Evolutionary conservation across 2,113 vertebrate species (phyloP).

Genomic region (Trichomycterus rosablanca): DNA sequence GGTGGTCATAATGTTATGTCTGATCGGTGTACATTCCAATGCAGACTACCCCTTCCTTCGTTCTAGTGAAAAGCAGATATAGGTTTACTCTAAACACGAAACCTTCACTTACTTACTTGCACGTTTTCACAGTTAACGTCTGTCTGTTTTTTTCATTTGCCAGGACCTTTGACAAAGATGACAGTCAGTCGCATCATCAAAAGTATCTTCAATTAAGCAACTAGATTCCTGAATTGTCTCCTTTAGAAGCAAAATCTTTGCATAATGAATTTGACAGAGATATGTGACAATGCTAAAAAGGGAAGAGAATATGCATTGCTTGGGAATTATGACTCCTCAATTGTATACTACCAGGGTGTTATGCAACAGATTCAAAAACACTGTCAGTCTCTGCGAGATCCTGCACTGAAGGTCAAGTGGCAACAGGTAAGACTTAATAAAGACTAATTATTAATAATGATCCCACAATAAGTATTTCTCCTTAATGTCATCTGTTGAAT

Average conservation of each 20-base stretch:
- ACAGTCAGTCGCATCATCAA: background rate
- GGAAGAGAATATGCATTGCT: slow-evolving; percentile 93
- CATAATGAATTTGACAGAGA: slow-evolving; percentile 88
- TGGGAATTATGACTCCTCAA: slow-evolving; percentile 94
- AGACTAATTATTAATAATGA: too few species aligned
- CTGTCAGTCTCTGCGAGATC: slow-evolving; percentile 83
- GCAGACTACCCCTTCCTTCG: too few species aligned
- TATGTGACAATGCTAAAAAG: slow-evolving; percentile 95
- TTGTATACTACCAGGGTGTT: slow-evolving; percentile 96
- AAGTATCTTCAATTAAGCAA: background rate
- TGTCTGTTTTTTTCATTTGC: background rate
- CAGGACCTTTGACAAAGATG: slow-evolving; percentile 1
- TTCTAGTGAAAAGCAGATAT: too few species aligned
- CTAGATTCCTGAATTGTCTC: background rate
- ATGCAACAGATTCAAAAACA: slow-evolving; percentile 94
- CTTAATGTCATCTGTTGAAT: too few species aligned
- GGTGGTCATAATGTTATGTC: too few species aligned
- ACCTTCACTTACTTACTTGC: too few species aligned
- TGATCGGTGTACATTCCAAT: too few species aligned
- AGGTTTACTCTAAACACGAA: too few species aligned
- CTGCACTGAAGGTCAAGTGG: slow-evolving; percentile 85
- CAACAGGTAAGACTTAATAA: slow-evolving; percentile 74
- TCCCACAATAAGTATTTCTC: too few species aligned
- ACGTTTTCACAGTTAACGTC: background rate
- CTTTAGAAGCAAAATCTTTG: slow-evolving; percentile 21